Base-by-base conservation (phyloP, 2,113 vertebrate genomes). In the Hystrix brachyura region DNA sequence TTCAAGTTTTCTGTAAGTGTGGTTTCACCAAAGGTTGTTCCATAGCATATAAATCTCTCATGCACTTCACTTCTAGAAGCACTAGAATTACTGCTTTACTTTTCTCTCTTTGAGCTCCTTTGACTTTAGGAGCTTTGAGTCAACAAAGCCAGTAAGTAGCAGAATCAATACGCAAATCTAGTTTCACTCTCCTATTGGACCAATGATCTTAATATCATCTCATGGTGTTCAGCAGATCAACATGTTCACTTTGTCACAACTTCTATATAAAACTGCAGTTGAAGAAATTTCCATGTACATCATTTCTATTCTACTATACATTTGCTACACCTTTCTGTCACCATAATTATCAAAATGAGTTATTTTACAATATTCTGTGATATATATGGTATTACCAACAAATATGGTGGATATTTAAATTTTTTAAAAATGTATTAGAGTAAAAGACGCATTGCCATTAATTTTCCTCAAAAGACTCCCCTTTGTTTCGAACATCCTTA, bases 81-180 rank as follows among this genome's bases (percentile, higher is more conserved):
- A 67, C 15, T 69, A 19, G 43, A 15, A 55, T 55, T n/a, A 8
- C 11, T 25, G 60, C 15, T 69, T 13, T 59, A 85, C 55, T 91
- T 87, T n/a, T 89, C 55, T 71, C 21, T 85, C 12, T 80, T 55
- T 34, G 10, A 72, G 10, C 0, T 91, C 43, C 19, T 78, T 84
- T 88, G n/a, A 83, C 0, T 59, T 76, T 80, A 57, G 34, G 15
- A 34, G n/a, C 7, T 7, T 72, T 53, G 57, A 32, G 10, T 62
- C 13, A 94, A 60, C 3, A 76, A 72, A 80, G 29, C 23, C 23
- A 67, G 13, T 74, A 38, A 85, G 7, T 10, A 64, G 12, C 17
- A 94, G 19, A 91, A 89, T 82, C 15, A 86, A 78, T 85, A 65
- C 82, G 83, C 0, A 87, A 82, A 89, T 95, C 17, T 32, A 78